phyloP scores from a whole-genome alignment of 2,888 invertebrate genomes.

The Poecilobothrus nobilitatus region DNA sequence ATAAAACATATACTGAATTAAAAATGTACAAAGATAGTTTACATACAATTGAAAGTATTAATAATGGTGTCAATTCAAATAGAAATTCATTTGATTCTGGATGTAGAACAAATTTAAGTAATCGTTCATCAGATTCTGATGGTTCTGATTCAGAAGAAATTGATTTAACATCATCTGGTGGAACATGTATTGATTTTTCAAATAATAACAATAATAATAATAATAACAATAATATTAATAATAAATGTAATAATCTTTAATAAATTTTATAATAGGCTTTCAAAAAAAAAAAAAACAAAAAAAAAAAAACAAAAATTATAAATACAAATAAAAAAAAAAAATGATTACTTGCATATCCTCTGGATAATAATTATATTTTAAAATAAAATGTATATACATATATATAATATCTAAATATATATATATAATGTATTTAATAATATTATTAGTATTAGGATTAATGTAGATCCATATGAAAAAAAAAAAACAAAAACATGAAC shows the following conservation, averaged over 20 bases:
- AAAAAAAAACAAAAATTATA: not conserved
- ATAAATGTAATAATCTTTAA: slow-evolving; percentile 8
- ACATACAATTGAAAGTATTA: slow-evolving; percentile 11
- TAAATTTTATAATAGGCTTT: not conserved
- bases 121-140: slow-evolving; percentile 36
- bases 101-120: slow-evolving; percentile 26
- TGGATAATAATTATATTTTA: not conserved
- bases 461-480: no score
- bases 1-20: slow-evolving; percentile 42
- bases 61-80: slow-evolving; percentile 12
- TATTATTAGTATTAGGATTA: no score
- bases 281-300: not conserved
- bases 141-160: slow-evolving; percentile 44
- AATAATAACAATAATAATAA: slow-evolving; percentile 33
- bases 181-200: slow-evolving; percentile 43
- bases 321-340: not conserved
- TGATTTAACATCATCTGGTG: slow-evolving; percentile 40
- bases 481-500: not conserved
- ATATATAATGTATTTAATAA: not conserved
- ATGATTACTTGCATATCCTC: not conserved
- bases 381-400: not conserved
- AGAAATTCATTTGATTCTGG: slow-evolving; percentile 13
- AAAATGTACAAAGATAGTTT: slow-evolving; percentile 38
- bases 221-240: slow-evolving; percentile 34
- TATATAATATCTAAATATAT: not conserved